phyloP scores from a whole-genome alignment of 2,888 invertebrate genomes.

The Amphipyra berbera region DNA sequence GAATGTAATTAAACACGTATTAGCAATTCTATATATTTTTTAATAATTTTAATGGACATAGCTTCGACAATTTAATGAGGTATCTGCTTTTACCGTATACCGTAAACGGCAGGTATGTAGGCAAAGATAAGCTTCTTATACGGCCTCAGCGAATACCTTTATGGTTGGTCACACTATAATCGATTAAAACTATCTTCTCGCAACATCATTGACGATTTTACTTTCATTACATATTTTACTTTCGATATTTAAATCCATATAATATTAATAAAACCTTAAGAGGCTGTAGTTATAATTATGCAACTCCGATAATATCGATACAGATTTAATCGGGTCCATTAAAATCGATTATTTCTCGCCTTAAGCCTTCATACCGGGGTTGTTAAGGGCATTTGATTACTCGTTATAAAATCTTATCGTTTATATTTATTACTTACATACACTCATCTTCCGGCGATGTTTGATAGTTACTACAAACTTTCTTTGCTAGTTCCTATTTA shows the following conservation, averaged over 20 bases:
- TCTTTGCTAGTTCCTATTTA: constrained; percentile 24
- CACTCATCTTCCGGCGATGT: constrained; percentile 52
- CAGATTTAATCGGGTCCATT: constrained; percentile 59
- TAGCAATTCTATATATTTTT: constrained; percentile 33
- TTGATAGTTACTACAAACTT: constrained; percentile 36
- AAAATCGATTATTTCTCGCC: constrained; percentile 58
- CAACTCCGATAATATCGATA: constrained; percentile 45
- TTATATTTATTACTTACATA: constrained; percentile 54
- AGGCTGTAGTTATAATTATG: constrained; percentile 36
- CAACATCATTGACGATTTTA: constrained; percentile 29
- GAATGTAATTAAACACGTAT: constrained; percentile 32
- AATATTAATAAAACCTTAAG: constrained; percentile 28
- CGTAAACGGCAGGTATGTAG: constrained; percentile 41
- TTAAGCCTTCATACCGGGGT: constrained; percentile 48
- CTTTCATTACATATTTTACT: constrained; percentile 55
- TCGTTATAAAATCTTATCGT: constrained; percentile 60
- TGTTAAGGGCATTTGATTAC: constrained; percentile 63
- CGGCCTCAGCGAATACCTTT: constrained; percentile 35
- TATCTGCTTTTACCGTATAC: constrained; percentile 47
- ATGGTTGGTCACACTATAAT: constrained; percentile 44
- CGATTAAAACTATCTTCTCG: constrained; percentile 46
- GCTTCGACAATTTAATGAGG: constrained; percentile 33
- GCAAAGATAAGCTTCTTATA: constrained; percentile 38
- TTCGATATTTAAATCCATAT: constrained; percentile 41
- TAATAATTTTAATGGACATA: constrained; percentile 40